Evolutionary conservation across 2,113 vertebrate species (phyloP), one percentile per base, ranked within the genome.

Genomic region (Calyptommatus sinebrachiatus): DNA sequence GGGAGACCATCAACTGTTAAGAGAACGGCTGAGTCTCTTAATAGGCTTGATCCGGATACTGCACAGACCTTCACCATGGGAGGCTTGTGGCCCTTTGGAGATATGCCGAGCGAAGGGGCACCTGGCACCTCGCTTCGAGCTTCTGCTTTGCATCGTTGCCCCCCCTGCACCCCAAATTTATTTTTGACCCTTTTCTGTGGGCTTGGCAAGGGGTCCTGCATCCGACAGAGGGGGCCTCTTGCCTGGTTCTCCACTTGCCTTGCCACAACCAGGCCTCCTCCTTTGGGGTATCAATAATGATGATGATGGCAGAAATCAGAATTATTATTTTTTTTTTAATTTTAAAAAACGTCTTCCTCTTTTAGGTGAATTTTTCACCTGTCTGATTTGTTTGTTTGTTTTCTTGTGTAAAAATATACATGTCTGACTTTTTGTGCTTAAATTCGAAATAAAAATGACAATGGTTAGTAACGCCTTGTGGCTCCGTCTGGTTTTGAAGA

Each of bases 371-470:
- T 88, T 76, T 78, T 77, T 80, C 71, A 14, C 18, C 61, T 74
- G 29, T 79, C 41, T 62, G 14, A 29, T 57, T 31, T 77, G 78
- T 85, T 61, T 20, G 35, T 41, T 41, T 41, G 35, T 41, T 41
- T 24, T 29, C 16, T 46, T 26, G 2, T 91, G 91, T 93, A 92
- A 72, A 91, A 84, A 93, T 91, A 90, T 92, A 86, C 84, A 90
- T 91, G 86, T 91, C 75, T 68, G 84, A 71, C 78, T 89, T 89
- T 92, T 91, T 92, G 87, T 93, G 89, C 88, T 91, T 87, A 78
- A 91, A 91, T 91, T 89, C 90, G 89, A 85, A 83, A 85, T 86
- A 84, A 89, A 85, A 65, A 88, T 60, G 45, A 28, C 35, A 5
- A 35, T 22, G 24, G 67, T 81, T 71, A 68, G 45, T 68, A 50